phyloP scores from a whole-genome alignment of 1,140 invertebrate species.

The Colletes latitarsis region DNA sequence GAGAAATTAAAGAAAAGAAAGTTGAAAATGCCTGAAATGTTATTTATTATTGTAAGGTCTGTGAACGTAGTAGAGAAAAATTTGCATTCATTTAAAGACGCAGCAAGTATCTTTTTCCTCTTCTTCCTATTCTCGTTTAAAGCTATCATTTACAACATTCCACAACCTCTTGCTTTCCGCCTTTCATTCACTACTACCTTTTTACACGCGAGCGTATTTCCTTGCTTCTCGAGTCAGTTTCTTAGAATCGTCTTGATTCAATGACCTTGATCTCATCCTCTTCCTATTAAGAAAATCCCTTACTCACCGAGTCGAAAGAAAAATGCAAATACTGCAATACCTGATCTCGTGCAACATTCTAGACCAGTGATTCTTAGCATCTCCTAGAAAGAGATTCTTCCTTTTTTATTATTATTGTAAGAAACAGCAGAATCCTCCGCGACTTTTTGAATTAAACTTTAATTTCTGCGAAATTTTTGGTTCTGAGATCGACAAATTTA shows the following conservation, averaged over 20 bases:
- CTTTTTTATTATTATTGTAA: too few species aligned
- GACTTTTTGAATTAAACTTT: too few species aligned
- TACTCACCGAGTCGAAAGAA: not conserved
- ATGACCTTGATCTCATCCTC: not conserved
- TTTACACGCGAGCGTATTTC: not conserved
- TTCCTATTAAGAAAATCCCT: not conserved
- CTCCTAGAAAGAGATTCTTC: too few species aligned
- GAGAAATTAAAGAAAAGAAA: too few species aligned
- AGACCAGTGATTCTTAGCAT: too few species aligned
- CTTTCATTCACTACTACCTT: not conserved
- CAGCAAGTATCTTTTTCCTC: not conserved
- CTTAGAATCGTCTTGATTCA: not conserved
- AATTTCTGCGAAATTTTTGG: too few species aligned
- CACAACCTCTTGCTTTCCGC: not conserved
- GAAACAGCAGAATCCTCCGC: too few species aligned
- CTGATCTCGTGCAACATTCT: not conserved
- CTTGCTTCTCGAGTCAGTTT: not conserved
- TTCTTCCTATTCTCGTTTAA: not conserved
- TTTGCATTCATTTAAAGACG: too few species aligned
- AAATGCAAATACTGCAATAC: not conserved
- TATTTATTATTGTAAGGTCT: too few species aligned
- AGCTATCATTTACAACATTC: constrained; percentile 10
- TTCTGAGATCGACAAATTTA: too few species aligned
- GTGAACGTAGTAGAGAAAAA: not conserved
- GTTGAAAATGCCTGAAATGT: not conserved